Conservation (phyloP, 1,140 invertebrate genomes). For the Drosophila mojavensis region DNA sequence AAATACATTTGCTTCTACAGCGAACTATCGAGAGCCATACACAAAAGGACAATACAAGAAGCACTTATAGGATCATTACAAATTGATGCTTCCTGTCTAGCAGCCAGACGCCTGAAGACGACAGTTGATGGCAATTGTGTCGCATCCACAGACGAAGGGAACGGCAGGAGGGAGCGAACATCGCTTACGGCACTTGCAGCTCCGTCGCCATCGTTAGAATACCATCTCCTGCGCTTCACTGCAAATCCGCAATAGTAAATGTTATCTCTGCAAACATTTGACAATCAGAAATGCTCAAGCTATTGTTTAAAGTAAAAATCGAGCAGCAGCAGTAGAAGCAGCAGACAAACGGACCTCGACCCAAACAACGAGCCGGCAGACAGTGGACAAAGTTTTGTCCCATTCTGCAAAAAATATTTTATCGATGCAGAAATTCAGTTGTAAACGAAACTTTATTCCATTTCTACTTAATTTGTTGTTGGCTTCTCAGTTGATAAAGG, state of each 20-base stretch:
- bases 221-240: slow-evolving; percentile 64
- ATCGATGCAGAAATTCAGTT: too few species aligned
- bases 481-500: too few species aligned
- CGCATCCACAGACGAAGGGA: slow-evolving; percentile 16
- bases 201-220: slow-evolving; percentile 47
- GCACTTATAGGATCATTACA: slow-evolving; percentile 80
- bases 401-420: neutral
- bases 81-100: slow-evolving; percentile 71
- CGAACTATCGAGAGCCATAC: slow-evolving; percentile 53
- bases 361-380: slow-evolving; percentile 51
- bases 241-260: slow-evolving; percentile 77
- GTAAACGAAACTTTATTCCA: too few species aligned
- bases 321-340: slow-evolving; percentile 58
- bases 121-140: slow-evolving; percentile 50
- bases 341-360: slow-evolving; percentile 21
- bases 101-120: slow-evolving; percentile 36
- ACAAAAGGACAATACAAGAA: slow-evolving; percentile 75
- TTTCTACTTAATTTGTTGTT: too few species aligned
- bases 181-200: slow-evolving; percentile 54
- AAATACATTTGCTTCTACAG: slow-evolving; percentile 59
- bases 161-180: slow-evolving; percentile 19
- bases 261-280: slow-evolving; percentile 81
- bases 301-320: slow-evolving; percentile 82
- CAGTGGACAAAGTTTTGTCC: slow-evolving; percentile 39
- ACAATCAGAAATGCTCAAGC: slow-evolving; percentile 80